Evolutionary conservation across 2,888 invertebrate species (phyloP).

Genomic region (Tholera decimalis): DNA sequence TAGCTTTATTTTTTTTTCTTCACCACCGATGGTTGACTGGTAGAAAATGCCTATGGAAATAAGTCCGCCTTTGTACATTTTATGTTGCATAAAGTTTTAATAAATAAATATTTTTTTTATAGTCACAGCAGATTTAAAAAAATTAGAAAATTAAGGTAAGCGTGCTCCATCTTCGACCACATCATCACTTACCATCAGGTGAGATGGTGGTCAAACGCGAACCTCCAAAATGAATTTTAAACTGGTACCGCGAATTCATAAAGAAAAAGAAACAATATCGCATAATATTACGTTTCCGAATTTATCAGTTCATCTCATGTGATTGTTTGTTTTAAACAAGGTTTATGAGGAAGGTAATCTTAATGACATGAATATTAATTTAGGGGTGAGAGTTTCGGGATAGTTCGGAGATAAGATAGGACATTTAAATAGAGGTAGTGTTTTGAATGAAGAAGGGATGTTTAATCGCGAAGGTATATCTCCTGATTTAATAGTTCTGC

Average conservation of each 20-base stretch:
- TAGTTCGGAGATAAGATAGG: slow-evolving; percentile 66
- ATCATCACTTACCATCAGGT: too few relatives aligned
- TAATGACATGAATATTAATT: slow-evolving; percentile 79
- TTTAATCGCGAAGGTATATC: slow-evolving; percentile 55
- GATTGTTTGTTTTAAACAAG: slow-evolving; percentile 72
- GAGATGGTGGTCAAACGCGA: too few relatives aligned
- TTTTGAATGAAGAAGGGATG: slow-evolving; percentile 59
- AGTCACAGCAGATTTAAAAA: too few relatives aligned
- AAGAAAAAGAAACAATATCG: slow-evolving; percentile 65
- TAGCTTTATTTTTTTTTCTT: slow-evolving; percentile 56
- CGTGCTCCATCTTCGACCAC: too few relatives aligned
- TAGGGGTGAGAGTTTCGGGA: slow-evolving; percentile 66
- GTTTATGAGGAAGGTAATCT: slow-evolving; percentile 67
- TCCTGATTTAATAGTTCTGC: slow-evolving; percentile 40
- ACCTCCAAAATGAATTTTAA: slow-evolving; percentile 81
- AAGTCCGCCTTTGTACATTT: slow-evolving; percentile 78
- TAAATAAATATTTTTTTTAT: too few relatives aligned
- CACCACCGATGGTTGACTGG: too few relatives aligned
- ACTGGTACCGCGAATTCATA: slow-evolving; percentile 77
- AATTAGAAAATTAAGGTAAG: too few relatives aligned
- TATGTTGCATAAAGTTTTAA: too few relatives aligned
- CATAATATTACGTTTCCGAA: slow-evolving; percentile 54
- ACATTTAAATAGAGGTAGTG: slow-evolving; percentile 58
- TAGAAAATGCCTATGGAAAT: too few relatives aligned
- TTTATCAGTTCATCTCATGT: slow-evolving; percentile 76